Conservation (phyloP, 2,888 invertebrate species). For the Eumacrocentrus americanus region DNA sequence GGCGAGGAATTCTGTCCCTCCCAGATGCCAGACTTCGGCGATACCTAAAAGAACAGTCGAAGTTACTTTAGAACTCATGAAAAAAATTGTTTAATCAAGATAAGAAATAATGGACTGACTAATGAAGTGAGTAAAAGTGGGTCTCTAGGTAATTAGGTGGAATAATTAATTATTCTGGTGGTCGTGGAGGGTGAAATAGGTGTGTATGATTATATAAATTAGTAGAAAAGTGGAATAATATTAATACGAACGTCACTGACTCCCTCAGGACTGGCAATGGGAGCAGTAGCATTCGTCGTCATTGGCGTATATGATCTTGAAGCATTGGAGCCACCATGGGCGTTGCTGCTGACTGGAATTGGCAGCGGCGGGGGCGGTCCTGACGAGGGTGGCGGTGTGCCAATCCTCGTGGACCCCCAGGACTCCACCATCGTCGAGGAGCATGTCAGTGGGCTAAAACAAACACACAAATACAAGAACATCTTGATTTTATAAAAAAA, state of each 20-base stretch:
- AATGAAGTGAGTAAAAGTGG: too few species aligned
- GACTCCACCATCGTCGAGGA: constrained; percentile 65
- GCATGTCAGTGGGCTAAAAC: constrained; percentile 64
- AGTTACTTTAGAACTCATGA: background rate
- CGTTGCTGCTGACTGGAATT: constrained; percentile 45
- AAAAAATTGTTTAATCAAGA: background rate
- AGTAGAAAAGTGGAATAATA: too few species aligned
- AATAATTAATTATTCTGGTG: too few species aligned
- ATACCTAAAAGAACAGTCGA: constrained; percentile 46
- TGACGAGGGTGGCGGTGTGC: constrained; percentile 49
- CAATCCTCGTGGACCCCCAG: constrained; percentile 53
- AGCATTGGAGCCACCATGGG: constrained; percentile 38
- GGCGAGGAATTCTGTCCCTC: constrained; percentile 55
- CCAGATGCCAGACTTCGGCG: constrained; percentile 59
- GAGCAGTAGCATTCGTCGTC: constrained; percentile 54
- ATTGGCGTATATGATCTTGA: constrained; percentile 43
- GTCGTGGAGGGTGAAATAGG: too few species aligned
- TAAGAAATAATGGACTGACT: background rate
- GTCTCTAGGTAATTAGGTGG: too few species aligned
- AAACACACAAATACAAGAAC: too few species aligned
- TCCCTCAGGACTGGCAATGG: constrained; percentile 62
- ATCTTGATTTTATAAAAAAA: background rate
- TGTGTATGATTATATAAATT: too few species aligned
- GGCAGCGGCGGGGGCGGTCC: constrained; percentile 48
- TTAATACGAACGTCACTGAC: constrained; percentile 57